Percentiles rank a stretch among this genome's conserved stretches.
These are phyloP conservation scores for Chionoecetes opilio DNA, from an alignment of 1,140 invertebrate species.

Conservation along the genomic window DNA sequence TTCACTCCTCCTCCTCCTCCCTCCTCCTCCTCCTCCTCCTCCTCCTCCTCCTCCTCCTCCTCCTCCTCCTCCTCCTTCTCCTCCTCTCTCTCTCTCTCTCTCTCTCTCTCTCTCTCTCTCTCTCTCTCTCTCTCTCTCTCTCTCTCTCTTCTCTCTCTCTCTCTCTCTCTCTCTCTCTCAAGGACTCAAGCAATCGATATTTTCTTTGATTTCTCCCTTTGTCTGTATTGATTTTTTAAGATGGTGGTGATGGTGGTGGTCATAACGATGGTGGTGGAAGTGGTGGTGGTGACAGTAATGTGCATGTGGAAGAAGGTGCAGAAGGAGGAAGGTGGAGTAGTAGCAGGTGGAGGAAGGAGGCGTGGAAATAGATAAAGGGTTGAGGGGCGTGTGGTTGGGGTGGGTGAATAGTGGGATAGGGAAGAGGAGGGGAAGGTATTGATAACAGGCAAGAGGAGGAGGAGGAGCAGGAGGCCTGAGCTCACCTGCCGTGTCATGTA, in stretches of 20 bases:
- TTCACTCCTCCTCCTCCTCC: background rate
- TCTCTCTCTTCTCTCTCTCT: background rate
- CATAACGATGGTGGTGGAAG: background rate
- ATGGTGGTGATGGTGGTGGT: background rate
- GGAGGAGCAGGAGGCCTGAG: constrained; percentile 18
- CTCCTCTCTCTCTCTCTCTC: background rate
- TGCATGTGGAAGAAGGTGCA: background rate
- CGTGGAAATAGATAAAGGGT: background rate
- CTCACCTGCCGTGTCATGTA: constrained; percentile 16
- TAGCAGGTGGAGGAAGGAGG: background rate
- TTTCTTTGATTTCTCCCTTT: constrained; percentile 19
- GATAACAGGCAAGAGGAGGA: constrained; percentile 10
- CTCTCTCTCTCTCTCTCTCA: background rate
- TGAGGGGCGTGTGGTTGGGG: background rate
- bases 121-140: background rate
- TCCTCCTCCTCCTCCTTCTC: background rate
- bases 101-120: background rate
- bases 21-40: background rate
- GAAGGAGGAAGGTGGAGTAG: background rate
- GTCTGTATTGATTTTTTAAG: background rate
- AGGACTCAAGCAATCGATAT: constrained; percentile 33
- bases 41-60: no score
- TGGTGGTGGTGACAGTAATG: background rate
- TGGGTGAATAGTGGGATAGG: background rate
- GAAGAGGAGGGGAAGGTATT: constrained; percentile 27